Evolutionary conservation across 2,797 vertebrate species (phyloP).

Genomic region (Psittacula derbiana): DNA sequence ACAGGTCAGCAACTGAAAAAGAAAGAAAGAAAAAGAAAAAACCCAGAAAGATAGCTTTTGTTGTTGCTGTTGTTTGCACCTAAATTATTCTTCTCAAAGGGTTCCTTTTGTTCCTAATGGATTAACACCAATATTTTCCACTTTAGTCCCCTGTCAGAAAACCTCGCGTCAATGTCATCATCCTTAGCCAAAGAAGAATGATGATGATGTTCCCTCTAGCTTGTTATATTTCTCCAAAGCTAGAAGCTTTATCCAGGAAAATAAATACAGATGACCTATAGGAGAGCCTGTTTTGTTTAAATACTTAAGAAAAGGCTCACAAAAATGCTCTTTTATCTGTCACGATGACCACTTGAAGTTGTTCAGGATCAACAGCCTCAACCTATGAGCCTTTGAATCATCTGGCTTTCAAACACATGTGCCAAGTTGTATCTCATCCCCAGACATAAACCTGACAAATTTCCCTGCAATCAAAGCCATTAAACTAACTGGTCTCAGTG

Average conservation of each 20-base stretch:
- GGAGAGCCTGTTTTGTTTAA: neutral
- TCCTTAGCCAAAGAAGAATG: neutral
- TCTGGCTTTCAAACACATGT: neutral
- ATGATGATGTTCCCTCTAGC: neutral
- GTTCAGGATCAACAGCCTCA: neutral
- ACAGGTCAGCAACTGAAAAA: neutral
- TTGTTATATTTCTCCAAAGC: neutral
- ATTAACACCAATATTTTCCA: neutral
- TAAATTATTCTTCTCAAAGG: neutral
- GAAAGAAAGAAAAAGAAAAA: too few species aligned
- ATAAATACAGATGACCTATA: neutral
- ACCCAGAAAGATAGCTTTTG: neutral
- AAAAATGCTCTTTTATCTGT: neutral
- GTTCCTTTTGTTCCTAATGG: neutral
- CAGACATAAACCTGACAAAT: neutral
- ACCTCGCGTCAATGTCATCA: neutral
- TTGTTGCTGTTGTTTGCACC: neutral
- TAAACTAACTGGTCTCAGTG: neutral
- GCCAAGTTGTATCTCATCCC: neutral
- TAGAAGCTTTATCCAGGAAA: neutral
- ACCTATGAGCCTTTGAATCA: neutral
- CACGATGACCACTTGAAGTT: constrained; percentile 2
- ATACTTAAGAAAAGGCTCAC: neutral
- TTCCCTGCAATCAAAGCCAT: neutral
- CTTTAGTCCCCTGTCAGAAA: neutral